These are phyloP conservation scores for Hyposoter didymator DNA, from an alignment of 2,888 invertebrate genomes.

Conservation along the genomic window DNA sequence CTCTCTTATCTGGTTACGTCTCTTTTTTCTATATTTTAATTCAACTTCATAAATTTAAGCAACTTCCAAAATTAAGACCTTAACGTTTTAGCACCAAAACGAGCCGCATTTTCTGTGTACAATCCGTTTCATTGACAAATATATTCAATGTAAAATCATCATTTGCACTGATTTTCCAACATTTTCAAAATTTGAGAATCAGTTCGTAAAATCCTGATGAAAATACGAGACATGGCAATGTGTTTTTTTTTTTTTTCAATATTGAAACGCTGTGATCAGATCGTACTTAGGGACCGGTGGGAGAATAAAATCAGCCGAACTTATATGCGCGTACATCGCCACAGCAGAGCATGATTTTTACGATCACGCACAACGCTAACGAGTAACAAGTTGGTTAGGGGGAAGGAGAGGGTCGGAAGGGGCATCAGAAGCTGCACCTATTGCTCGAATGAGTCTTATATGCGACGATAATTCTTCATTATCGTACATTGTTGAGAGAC, in stretches of 20 bases:
- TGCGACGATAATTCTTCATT: conserved; percentile 84
- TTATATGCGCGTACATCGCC: conserved; percentile 40
- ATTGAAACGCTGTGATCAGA: neutral
- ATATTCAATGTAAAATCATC: neutral
- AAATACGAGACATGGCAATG: neutral
- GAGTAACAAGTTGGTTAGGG: conserved; percentile 71
- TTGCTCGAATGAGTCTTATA: conserved; percentile 77
- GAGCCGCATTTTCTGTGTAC: neutral
- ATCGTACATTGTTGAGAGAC: conserved; percentile 82
- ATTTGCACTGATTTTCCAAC: neutral
- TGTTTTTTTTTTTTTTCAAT: neutral
- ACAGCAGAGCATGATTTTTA: conserved; percentile 78
- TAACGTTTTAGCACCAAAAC: neutral
- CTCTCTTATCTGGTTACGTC: conserved; percentile 2
- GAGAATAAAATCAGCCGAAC: conserved; percentile 35
- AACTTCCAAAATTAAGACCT: neutral
- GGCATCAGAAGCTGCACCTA: conserved; percentile 72
- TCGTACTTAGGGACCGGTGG: neutral
- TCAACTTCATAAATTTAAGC: neutral
- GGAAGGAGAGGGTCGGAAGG: neutral
- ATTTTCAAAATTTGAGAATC: neutral
- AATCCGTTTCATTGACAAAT: neutral
- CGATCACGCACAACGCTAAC: conserved; percentile 80
- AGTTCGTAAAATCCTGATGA: neutral
- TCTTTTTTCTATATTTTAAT: neutral